phyloP scores from a whole-genome alignment of 2,888 invertebrate genomes.

The Campoplex capitator region DNA sequence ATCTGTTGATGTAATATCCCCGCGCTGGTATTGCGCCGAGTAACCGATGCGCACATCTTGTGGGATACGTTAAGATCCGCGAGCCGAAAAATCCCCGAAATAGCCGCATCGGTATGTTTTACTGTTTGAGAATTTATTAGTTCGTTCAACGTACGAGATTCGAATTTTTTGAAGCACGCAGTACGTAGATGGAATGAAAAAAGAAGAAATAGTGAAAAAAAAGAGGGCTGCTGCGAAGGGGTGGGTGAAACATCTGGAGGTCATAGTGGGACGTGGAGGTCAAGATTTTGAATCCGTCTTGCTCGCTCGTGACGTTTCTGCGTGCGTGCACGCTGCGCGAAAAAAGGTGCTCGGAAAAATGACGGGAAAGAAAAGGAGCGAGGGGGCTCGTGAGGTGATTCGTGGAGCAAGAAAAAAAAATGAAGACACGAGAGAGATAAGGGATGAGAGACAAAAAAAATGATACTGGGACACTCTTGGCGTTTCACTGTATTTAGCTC shows the following conservation, averaged over 20 bases:
- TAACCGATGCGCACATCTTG: slow-evolving; percentile 51
- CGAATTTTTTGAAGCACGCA: not conserved
- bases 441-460: not conserved
- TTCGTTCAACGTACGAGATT: not conserved
- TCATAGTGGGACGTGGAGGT: slow-evolving; percentile 41
- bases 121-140: not conserved
- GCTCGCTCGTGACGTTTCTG: slow-evolving; percentile 7
- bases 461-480: not conserved
- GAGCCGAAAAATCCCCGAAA: slow-evolving; percentile 59
- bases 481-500: not conserved
- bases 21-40: slow-evolving; percentile 63
- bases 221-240: not conserved
- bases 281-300: slow-evolving; percentile 34
- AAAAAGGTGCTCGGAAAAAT: slow-evolving; percentile 25
- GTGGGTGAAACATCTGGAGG: slow-evolving; percentile 42
- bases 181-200: not conserved
- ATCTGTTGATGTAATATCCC: slow-evolving; percentile 37
- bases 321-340: slow-evolving; percentile 37
- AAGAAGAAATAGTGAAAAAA: slow-evolving; percentile 11
- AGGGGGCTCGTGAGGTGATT: not conserved
- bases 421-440: not conserved
- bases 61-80: slow-evolving; percentile 45
- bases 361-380: not conserved
- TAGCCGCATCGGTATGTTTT: slow-evolving; percentile 48
- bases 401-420: not conserved